A percentile compares a stretch with the other conserved stretches of the same genome.
These are phyloP conservation scores for Stegodyphus dumicola DNA, from an alignment of 1,140 invertebrate species.

Conservation along the genomic window DNA sequence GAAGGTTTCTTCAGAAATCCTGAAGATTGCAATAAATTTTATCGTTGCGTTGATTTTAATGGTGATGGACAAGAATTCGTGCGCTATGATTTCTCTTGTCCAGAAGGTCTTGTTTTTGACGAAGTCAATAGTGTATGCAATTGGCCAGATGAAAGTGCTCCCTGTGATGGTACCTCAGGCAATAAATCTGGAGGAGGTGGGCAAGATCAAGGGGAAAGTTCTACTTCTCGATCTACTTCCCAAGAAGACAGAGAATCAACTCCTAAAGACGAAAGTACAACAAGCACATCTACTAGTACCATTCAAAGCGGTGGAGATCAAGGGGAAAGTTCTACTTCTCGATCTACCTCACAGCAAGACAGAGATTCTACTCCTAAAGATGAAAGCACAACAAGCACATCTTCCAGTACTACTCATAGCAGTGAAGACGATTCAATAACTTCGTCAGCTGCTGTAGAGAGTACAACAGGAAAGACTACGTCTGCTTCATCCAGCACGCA, in stretches of 20 bases:
- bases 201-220: not conserved
- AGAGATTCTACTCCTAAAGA: no score
- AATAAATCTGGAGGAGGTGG: not conserved
- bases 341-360: not conserved
- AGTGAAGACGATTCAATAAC: not conserved
- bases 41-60: conserved; percentile 68
- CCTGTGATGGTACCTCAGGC: conserved; percentile 67
- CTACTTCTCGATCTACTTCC: not conserved
- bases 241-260: not conserved
- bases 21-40: conserved; percentile 64
- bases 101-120: conserved; percentile 68
- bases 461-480: not conserved
- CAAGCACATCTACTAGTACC: not conserved
- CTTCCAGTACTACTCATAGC: not conserved
- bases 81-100: conserved; percentile 69
- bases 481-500: not conserved
- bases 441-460: not conserved
- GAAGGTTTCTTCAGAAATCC: conserved; percentile 64
- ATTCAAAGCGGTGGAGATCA: not conserved
- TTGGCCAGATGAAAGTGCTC: conserved; percentile 74
- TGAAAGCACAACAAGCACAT: not conserved
- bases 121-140: conserved; percentile 65
- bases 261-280: not conserved
- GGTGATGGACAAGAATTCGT: conserved; percentile 71
- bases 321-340: not conserved